These are phyloP conservation scores for Stegodyphus mimosarum DNA, from an alignment of 1,140 invertebrate species.

Conservation along the genomic window DNA sequence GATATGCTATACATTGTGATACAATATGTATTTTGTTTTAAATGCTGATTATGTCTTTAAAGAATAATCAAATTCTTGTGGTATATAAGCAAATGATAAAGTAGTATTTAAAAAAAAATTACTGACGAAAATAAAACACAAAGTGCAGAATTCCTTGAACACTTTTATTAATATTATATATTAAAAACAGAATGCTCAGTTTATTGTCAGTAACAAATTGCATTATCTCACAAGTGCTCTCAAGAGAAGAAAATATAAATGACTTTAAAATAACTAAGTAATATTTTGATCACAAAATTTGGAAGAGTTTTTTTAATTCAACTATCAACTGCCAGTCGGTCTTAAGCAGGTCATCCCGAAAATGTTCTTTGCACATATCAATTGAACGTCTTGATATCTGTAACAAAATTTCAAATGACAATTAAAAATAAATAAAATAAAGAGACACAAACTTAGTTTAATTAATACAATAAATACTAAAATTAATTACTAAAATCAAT, in stretches of 20 bases:
- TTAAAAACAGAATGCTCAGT: not conserved
- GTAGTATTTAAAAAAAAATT: no score
- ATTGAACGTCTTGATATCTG: conserved; percentile 98
- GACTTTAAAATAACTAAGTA: conserved; percentile 41
- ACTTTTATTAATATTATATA: not conserved
- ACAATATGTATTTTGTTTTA: no score
- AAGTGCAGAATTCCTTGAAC: not conserved
- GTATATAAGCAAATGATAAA: no score
- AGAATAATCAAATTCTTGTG: no score
- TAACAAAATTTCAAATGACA: conserved; percentile 69
- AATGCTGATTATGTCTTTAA: no score
- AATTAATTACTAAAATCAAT: not conserved
- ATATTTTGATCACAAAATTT: conserved; percentile 78
- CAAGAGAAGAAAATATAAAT: not conserved
- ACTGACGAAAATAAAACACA: no score
- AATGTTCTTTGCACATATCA: conserved; percentile 99
- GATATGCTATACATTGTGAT: no score
- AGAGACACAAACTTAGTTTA: not conserved
- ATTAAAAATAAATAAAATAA: not conserved
- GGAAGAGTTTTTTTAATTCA: conserved; percentile 97
- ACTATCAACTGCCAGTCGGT: conserved; percentile 98
- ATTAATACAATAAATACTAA: not conserved
- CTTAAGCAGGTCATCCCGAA: conserved; percentile 95
- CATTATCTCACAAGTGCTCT: not conserved
- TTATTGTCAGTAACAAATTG: not conserved